Base-by-base conservation (phyloP, 2,888 invertebrate genomes). In the Diaperis boleti region DNA sequence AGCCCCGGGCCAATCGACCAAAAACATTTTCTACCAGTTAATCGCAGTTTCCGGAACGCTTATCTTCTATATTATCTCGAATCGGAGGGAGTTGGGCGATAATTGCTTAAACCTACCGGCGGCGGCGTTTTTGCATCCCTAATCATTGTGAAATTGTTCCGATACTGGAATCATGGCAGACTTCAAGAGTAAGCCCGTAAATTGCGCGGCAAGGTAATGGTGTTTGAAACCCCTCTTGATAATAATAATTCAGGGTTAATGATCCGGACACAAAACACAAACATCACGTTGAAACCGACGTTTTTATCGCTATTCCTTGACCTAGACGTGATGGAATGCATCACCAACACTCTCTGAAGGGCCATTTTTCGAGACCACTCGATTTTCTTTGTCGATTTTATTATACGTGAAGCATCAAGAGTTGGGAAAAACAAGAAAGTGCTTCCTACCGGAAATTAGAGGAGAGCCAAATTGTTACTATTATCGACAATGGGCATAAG, bases 41-140 rank as follows among this genome's bases (percentile, higher is more conserved):
- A 59, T 50, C 56, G 56, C 60, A 45, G 61, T 49, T 57, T 41
- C 59, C 49, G 50, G 37, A 49, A 29, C 62, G 66, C 68, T 71
- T 71, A 71, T 71, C 71, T 68, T 62, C 42, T 59, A 62, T 67
- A 71, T 68, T 70, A 70, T 49, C 60, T 59, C 50, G 41, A 69
- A 60, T 62, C 18, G 49, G 65, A 41, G 60, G 47, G 62, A 68
- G 65, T 66, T 67, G 59, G 52, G 63, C 66, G 68, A 68, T 71
- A 69, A 71, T 69, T 67, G 70, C 60, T 65, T 65, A 64, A 68
- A 67, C 65, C 66, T 62, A 31, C 49, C 31, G 60, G 68, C 66
- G 68, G 70, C 70, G 60, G 68, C 66, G 68, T 71, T 71, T 71
- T 71, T 71, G 71, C 66, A 66, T 69, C 66, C 50, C 59, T 49